Base-by-base conservation (phyloP, 2,797 vertebrate genomes). In the Alosa sapidissima region DNA sequence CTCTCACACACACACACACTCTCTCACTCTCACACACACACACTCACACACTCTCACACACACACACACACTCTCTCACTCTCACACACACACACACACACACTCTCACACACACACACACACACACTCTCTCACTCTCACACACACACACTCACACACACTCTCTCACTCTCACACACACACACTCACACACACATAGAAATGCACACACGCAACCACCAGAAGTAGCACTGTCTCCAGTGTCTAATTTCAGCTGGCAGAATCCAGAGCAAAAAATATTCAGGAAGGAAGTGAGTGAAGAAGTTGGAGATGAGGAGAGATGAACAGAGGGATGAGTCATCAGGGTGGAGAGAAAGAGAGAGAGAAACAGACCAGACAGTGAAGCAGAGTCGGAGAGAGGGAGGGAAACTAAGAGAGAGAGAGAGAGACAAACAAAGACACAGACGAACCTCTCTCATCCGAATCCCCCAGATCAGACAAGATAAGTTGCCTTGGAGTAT, bases 311-410 rank as follows among this genome's bases (percentile, higher is more conserved):
- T 9, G 41, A 78, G 41, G 8, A 78, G 36, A 19, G 21, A 16
- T 1, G 36, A 78, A 72, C 68, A 72, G 68, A 47, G 36, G 36
- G 11, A 78, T 78, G 72, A 78, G 72, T 78, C 72, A 78, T 78
- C 36, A 19, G 36, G 36, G 14, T 2, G 5, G 72, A 65, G n/a
- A 65, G n/a, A 28, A 24, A 28, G 24, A 65, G 24, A 10, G 62
- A 8, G 7, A 2, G 24, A 24, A 41, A 4, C 41, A 41, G 41
- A 41, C 41, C 41, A 41, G 41, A 41, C 41, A 41, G 41, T 41
- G 41, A 41, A 41, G 41, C 4, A 41, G 41, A 41, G 41, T 0
- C 4, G 41, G n/a, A 28, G 13, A 36, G 60, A n/a, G 62, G 16
- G 36, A 41, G 33, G 41, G 14, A 72, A 9, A 72, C 14, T 5